Conservation (phyloP, 2,888 invertebrate genomes). For the Seladonia tumulorum region DNA sequence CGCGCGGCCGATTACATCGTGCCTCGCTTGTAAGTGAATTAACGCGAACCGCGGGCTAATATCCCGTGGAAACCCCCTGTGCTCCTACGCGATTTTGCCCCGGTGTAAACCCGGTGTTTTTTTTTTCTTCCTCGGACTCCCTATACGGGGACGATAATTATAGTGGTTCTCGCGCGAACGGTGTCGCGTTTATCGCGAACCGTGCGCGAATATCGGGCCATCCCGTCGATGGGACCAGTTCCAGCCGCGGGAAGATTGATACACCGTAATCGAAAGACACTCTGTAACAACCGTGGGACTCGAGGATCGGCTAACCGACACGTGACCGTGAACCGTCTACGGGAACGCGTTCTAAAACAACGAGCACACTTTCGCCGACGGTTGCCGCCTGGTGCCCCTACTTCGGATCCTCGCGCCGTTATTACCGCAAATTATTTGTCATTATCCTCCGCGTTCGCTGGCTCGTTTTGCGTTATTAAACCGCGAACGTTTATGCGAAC, state of each 20-base stretch:
- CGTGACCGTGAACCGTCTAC: neutral
- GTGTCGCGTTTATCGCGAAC: neutral
- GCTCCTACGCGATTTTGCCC: neutral
- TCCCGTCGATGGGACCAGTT: neutral
- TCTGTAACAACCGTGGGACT: conserved; percentile 3
- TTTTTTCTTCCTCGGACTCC: neutral
- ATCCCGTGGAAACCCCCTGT: neutral
- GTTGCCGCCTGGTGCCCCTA: neutral
- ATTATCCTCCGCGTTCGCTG: neutral
- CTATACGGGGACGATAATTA: neutral
- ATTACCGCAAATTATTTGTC: conserved; percentile 7
- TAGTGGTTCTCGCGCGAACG: neutral
- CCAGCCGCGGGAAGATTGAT: neutral
- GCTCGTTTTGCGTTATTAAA: neutral
- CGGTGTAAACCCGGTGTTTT: neutral
- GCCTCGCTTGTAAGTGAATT: conserved; percentile 60
- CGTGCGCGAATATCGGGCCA: neutral
- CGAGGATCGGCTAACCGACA: neutral
- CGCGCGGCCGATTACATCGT: conserved; percentile 2
- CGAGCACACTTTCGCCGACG: neutral
- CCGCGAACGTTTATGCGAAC: neutral
- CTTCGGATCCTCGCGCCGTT: neutral
- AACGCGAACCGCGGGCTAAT: conserved; percentile 34
- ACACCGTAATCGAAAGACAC: conserved; percentile 3
- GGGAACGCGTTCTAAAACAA: neutral